phyloP scores from a whole-genome alignment of 2,888 invertebrate genomes.

The Autographa gamma region DNA sequence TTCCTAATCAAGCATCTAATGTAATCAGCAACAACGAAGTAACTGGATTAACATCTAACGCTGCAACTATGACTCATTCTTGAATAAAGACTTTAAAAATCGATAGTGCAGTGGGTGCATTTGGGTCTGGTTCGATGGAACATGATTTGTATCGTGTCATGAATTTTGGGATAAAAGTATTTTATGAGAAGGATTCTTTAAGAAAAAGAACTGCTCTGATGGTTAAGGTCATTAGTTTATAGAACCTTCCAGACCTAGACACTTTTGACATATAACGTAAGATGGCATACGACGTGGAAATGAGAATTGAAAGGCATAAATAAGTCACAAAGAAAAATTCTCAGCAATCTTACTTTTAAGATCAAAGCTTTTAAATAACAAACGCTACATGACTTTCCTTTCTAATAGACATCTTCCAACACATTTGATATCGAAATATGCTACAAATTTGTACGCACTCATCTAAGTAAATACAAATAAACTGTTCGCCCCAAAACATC shows the following conservation, averaged over 20 bases:
- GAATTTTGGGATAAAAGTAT: too few relatives aligned
- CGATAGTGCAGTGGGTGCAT: slow-evolving; percentile 44
- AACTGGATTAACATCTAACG: slow-evolving; percentile 47
- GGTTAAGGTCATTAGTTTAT: too few relatives aligned
- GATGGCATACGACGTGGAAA: too few relatives aligned
- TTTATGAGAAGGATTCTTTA: too few relatives aligned
- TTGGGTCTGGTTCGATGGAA: slow-evolving; percentile 34
- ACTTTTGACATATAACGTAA: too few relatives aligned
- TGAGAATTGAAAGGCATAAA: too few relatives aligned
- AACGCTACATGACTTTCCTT: slow-evolving; percentile 24
- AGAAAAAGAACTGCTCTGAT: too few relatives aligned
- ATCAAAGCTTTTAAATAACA: slow-evolving; percentile 43
- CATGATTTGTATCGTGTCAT: not conserved
- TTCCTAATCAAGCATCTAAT: slow-evolving; percentile 50
- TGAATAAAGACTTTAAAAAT: slow-evolving; percentile 55
- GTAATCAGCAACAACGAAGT: slow-evolving; percentile 43
- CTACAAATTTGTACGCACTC: slow-evolving; percentile 43
- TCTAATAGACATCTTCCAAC: slow-evolving; percentile 23
- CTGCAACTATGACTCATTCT: slow-evolving; percentile 49
- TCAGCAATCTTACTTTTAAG: slow-evolving; percentile 18
- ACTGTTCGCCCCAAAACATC: slow-evolving; percentile 47
- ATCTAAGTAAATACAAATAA: slow-evolving; percentile 51
- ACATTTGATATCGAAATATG: slow-evolving; percentile 11
- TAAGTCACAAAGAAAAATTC: not conserved
- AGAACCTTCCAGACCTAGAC: too few relatives aligned